Evolutionary conservation across 2,113 vertebrate species (phyloP).

Genomic region (Thermophis baileyi): DNA sequence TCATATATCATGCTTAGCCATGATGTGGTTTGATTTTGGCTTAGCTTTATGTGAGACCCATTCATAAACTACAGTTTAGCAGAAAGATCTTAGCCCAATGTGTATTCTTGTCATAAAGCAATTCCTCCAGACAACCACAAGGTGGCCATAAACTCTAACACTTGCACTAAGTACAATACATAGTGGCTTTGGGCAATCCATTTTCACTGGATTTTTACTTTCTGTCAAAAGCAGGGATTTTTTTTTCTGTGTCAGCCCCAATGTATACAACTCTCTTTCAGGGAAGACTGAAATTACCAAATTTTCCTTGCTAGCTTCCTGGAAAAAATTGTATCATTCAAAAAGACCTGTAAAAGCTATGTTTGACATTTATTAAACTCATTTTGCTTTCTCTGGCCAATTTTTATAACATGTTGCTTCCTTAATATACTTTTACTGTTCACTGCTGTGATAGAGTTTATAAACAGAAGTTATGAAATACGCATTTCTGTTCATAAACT

Average conservation of each 20-base stretch:
- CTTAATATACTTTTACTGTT: background rate
- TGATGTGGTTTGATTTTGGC: background rate
- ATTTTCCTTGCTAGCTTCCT: background rate
- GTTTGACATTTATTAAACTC: background rate
- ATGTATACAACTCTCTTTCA: background rate
- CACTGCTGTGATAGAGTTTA: background rate
- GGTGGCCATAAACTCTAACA: background rate
- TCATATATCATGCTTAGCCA: background rate
- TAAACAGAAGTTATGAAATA: background rate
- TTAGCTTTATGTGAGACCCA: background rate
- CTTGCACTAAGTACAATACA: background rate
- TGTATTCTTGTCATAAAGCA: background rate
- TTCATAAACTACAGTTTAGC: background rate
- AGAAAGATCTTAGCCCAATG: background rate
- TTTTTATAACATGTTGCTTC: background rate
- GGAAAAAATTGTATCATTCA: background rate
- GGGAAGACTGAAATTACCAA: background rate
- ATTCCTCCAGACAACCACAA: background rate
- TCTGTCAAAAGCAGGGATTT: background rate
- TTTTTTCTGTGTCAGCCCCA: background rate
- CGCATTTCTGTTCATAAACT: background rate
- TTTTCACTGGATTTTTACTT: background rate
- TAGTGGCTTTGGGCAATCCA: background rate
- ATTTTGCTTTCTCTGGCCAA: background rate
- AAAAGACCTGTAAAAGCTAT: background rate